Conservation (phyloP, 2,113 vertebrate species). For the Crotophaga sulcirostris region DNA sequence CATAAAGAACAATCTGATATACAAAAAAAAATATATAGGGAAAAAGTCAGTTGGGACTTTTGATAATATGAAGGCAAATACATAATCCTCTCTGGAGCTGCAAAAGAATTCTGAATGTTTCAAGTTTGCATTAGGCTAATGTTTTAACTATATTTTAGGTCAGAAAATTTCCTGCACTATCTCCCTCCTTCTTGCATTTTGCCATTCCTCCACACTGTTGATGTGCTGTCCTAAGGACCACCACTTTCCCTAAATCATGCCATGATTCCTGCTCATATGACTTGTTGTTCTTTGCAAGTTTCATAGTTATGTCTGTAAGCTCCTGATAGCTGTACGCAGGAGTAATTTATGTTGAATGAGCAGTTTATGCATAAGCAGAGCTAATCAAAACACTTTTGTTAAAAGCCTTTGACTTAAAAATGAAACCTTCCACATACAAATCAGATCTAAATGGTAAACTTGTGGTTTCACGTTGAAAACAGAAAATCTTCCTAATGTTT, state of each 20-base stretch:
- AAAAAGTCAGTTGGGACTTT: not conserved
- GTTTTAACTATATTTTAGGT: not conserved
- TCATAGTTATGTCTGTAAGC: not conserved
- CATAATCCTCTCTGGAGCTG: not conserved
- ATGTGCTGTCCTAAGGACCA: not conserved
- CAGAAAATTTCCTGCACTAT: not conserved
- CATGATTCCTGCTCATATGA: not conserved
- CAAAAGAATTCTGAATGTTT: not conserved
- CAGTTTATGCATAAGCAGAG: not conserved
- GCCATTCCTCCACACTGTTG: not conserved
- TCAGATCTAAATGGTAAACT: not conserved
- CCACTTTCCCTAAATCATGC: not conserved
- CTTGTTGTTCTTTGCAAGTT: not conserved
- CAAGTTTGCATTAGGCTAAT: not conserved
- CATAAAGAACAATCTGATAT: not conserved
- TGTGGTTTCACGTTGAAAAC: not conserved
- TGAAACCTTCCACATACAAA: not conserved
- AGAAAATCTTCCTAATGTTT: not conserved
- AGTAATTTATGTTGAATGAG: not conserved
- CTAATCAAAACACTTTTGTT: not conserved
- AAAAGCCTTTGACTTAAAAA: not conserved
- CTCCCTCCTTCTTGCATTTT: not conserved
- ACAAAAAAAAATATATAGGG: not conserved
- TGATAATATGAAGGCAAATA: not conserved
- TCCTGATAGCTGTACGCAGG: not conserved